A percentile compares a stretch with the other conserved stretches of the same genome.
These are phyloP conservation scores for Papio anubis DNA, from an alignment of 2,113 vertebrate genomes.

Conservation along the genomic window DNA sequence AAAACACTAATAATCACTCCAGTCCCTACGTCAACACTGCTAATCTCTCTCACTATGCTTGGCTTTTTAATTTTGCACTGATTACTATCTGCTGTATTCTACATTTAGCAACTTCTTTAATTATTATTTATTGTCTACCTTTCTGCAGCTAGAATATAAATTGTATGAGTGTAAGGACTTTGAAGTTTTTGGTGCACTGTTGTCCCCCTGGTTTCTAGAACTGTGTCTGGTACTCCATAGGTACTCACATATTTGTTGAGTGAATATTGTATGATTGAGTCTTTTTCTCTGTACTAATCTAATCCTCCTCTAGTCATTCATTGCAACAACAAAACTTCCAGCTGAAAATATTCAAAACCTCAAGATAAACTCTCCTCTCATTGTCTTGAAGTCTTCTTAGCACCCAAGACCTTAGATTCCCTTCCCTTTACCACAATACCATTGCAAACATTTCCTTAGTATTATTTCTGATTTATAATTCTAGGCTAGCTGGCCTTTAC, in stretches of 20 bases:
- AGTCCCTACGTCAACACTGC: background rate
- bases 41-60: background rate
- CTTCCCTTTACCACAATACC: background rate
- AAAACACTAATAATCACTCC: background rate
- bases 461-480: background rate
- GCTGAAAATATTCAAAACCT: background rate
- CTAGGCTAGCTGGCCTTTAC: background rate
- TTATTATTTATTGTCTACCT: background rate
- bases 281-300: background rate
- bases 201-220: background rate
- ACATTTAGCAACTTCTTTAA: background rate
- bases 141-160: background rate
- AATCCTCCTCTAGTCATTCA: background rate
- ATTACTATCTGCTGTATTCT: background rate
- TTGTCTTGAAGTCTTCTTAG: background rate
- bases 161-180: background rate
- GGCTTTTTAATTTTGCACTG: background rate
- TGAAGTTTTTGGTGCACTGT: background rate
- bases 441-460: background rate
- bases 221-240: background rate
- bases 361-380: background rate
- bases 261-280: background rate
- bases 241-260: background rate
- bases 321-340: background rate
- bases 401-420: background rate